Evolutionary conservation across 2,797 vertebrate species (phyloP), one percentile per base, ranked within the genome.

Genomic region (Emydoidea blandingii): DNA sequence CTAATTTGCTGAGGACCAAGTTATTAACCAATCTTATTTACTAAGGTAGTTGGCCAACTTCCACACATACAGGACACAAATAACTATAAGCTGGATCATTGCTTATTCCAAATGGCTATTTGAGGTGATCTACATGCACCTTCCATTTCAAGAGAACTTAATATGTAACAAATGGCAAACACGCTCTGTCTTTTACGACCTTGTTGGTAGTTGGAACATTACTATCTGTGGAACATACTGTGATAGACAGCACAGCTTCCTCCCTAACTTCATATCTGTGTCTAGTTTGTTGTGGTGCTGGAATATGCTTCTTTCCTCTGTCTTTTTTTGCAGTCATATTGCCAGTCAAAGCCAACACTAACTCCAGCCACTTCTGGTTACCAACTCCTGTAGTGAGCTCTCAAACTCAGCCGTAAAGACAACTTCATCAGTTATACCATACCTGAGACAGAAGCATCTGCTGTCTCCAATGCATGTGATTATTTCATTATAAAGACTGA

Each of bases 361-460:
- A 59, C 65, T n/a, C n/a, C 12, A 47, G 34, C n/a, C 2, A 80
- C 41, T 95, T 90, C 83, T 72, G 23, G n/a, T 85, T 82, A 54
- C 65, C 85, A 91, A 62, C 80, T 91, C 56, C 65, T 84, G 54
- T 74, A 91, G 44, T 68, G 86, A 84, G 27, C 65, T 92, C 65
- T 68, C 68, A 91, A n/a, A 16, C 59, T 79, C 57, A 91, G 76
- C 41, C 88, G 56, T 49, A 34, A 94, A 92, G 87, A 62, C 56
- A 94, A 65, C 12, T 47, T 89, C 68, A 79, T 50, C n/a, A 72
- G 56, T 21, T 5, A 5, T 1, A 1, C 3, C 37, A 62, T 88
- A 86, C 54, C 65, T 85, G 91, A 23, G 68, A 82, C 3, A 4
- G 9, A 56, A 92, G 74, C 90, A 91, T 88, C 86, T 91, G 93